Base-by-base conservation (phyloP, 2,113 vertebrate species). In the Python bivittatus region DNA sequence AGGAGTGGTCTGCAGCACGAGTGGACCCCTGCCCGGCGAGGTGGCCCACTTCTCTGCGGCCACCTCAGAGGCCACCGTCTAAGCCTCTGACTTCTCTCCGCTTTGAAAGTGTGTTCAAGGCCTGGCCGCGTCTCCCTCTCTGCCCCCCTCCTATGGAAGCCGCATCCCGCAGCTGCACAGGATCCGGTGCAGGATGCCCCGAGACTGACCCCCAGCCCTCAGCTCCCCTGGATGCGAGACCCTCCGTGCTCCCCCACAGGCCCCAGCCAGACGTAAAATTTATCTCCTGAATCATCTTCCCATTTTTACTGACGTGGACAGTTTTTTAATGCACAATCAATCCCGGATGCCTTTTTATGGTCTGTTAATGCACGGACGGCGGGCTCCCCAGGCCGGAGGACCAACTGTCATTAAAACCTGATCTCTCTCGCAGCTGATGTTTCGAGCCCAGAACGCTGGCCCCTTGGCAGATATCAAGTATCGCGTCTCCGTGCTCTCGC, bases 1-100 rank as follows among this genome's bases (percentile, higher is more conserved):
- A n/a, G 11, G n/a, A 6, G 1, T 1, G 5, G n/a, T 2, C 13
- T 1, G 60, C 1, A 33, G 64, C 48, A 1, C 1, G 29, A 33
- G 12, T 6, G 64, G 64, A 33, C 4, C 29, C 4, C 64, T 15
- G 29, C 29, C n/a, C n/a, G 12, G 29, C 12, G 0, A 33, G 64
- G 64, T n/a, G 15, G 29, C 64, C 64, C 12, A 6, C 61, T n/a
- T n/a, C 61, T n/a, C 11, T 11, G 61, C 6, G 29, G 13, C 61
- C 12, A 29, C 64, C 25, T 61, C 25, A 11, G 60, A 61, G 3
- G 25, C 60, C 60, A 11, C 3, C 29, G 0, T 33, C 11, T 6
- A 33, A 15, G 64, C 1, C 64, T 68, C 29, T 5, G 4, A 29
- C 29, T 64, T 13, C 61, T 64, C 61, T n/a, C 61, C 12, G 11